These are phyloP conservation scores for Hyles vespertilio DNA, from an alignment of 1,140 invertebrate species.

Conservation along the genomic window DNA sequence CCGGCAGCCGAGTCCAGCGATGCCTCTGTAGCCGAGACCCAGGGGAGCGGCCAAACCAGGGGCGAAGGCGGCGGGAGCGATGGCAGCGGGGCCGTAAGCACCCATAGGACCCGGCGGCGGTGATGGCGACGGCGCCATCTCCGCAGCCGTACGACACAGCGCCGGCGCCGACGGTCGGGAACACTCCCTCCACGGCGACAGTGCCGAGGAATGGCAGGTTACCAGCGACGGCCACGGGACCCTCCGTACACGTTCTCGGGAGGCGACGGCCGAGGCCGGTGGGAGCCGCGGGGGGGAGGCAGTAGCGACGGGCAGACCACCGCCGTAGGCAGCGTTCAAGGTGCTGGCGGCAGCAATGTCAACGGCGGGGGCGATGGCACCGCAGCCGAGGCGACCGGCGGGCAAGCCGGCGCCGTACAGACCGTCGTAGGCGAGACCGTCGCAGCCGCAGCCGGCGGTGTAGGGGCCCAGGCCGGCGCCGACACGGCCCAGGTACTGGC, in stretches of 20 bases:
- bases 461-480: too few relatives aligned
- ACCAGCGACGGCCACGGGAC: constrained; percentile 11
- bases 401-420: not conserved
- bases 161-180: constrained; percentile 35
- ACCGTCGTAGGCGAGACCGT: not conserved
- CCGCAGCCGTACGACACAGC: constrained; percentile 36
- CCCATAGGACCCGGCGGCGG: constrained; percentile 8
- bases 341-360: constrained; percentile 6
- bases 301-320: constrained; percentile 19
- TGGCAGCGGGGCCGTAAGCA: not conserved
- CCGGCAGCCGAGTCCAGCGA: too few relatives aligned
- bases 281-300: constrained; percentile 1
- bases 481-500: not conserved
- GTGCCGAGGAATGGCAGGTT: constrained; percentile 26
- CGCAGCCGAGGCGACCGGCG: not conserved
- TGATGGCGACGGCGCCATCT: constrained; percentile 17
- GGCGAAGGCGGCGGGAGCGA: not conserved
- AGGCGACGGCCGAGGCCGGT: constrained; percentile 7
- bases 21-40: too few relatives aligned
- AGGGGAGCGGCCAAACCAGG: not conserved
- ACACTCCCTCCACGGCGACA: constrained; percentile 28
- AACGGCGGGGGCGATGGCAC: not conserved
- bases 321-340: constrained; percentile 25
- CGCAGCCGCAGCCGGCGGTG: not conserved
- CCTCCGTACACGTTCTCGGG: constrained; percentile 19